A percentile compares a stretch with the other conserved stretches of the same genome.
These are phyloP conservation scores for Eulemur rubriventer DNA, from an alignment of 2,797 vertebrate species.

Conservation along the genomic window DNA sequence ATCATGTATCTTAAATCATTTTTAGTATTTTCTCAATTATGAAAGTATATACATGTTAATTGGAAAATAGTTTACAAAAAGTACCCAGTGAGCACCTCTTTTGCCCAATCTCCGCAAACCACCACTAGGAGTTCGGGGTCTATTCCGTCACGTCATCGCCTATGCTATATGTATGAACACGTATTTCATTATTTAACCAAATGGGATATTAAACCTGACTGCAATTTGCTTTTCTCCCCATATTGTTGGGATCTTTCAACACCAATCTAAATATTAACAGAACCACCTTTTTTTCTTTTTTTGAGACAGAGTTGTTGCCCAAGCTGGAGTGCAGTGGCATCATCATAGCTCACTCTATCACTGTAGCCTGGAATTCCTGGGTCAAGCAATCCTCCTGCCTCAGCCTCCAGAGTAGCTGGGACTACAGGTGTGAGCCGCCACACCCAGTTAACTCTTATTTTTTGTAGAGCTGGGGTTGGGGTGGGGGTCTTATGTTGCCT, in stretches of 20 bases:
- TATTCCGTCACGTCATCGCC: not conserved
- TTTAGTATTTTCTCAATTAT: not conserved
- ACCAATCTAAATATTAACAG: rapidly evolving
- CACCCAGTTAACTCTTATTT: not conserved
- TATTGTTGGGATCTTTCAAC: not conserved
- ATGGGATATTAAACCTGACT: too few relatives aligned
- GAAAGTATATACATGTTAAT: not conserved
- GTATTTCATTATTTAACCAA: not conserved
- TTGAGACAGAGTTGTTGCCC: not conserved
- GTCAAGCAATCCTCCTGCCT: not conserved
- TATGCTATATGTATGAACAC: not conserved
- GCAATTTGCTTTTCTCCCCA: not conserved
- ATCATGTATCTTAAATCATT: not conserved
- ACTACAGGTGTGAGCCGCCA: not conserved
- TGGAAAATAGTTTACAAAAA: not conserved
- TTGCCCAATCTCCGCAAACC: not conserved
- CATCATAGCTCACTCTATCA: not conserved
- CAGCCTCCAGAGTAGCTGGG: not conserved
- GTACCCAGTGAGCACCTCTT: not conserved
- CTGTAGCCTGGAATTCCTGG: not conserved
- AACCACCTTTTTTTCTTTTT: not conserved
- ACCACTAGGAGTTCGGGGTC: not conserved
- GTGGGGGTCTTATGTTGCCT: not conserved
- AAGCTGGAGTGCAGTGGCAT: not conserved
- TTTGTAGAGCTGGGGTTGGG: not conserved